A percentile compares a stretch with the other conserved stretches of the same genome.
phyloP scores from a whole-genome alignment of 1,140 invertebrate species.

The Camponotus floridanus region DNA sequence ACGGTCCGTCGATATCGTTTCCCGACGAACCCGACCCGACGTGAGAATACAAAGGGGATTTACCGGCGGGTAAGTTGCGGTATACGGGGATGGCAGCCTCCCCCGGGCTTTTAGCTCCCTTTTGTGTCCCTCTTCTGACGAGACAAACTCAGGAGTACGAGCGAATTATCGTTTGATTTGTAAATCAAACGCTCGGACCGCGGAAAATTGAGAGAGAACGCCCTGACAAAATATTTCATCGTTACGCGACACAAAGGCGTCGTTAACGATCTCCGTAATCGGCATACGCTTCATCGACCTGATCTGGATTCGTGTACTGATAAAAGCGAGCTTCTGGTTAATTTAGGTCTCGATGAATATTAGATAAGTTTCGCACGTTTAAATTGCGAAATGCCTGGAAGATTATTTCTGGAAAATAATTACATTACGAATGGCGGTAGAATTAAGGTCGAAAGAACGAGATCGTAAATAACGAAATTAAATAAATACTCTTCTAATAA shows the following conservation, averaged over 20 bases:
- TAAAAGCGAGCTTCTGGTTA: not conserved
- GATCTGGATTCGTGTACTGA: not conserved
- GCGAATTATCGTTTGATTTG: slow-evolving; percentile 75
- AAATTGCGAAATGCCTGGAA: not conserved
- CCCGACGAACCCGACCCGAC: slow-evolving; percentile 1
- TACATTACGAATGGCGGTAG: too few species aligned
- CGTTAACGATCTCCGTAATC: slow-evolving; percentile 42
- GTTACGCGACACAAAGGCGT: slow-evolving; percentile 42
- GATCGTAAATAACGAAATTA: not conserved
- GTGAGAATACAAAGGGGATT: slow-evolving; percentile 64
- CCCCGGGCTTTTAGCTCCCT: slow-evolving; percentile 35
- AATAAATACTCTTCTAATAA: not conserved
- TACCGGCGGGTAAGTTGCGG: slow-evolving; percentile 60
- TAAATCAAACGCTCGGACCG: slow-evolving; percentile 73
- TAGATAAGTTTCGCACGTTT: not conserved
- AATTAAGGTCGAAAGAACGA: too few species aligned
- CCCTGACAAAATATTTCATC: slow-evolving; percentile 57
- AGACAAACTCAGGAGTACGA: slow-evolving; percentile 48
- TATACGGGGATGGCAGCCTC: slow-evolving; percentile 9
- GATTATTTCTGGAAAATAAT: not conserved
- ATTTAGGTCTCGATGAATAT: not conserved
- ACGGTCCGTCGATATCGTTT: slow-evolving; percentile 50
- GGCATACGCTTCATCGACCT: slow-evolving; percentile 1
- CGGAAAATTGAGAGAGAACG: slow-evolving; percentile 20
- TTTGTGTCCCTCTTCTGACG: slow-evolving; percentile 34